phyloP scores from a whole-genome alignment of 2,113 vertebrate species.

The Indri indri region DNA sequence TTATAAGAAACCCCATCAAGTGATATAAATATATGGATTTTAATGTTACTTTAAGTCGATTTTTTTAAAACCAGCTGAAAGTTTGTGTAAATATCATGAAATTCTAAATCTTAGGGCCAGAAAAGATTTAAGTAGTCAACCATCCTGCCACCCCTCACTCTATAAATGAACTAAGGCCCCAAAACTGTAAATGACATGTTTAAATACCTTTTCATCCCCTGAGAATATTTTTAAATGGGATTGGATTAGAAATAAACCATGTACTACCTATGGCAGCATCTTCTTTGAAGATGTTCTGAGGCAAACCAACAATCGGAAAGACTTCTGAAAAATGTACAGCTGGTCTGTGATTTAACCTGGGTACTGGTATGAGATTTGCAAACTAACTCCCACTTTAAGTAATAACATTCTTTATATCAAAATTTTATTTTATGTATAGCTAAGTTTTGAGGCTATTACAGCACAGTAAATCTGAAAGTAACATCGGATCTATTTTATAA shows the following conservation, averaged over 20 bases:
- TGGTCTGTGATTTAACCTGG: background rate
- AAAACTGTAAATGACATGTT: background rate
- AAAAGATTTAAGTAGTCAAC: slow-evolving; percentile 16
- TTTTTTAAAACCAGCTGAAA: slow-evolving; percentile 65
- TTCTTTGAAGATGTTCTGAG: slow-evolving; percentile 23
- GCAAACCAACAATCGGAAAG: background rate
- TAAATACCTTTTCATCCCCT: background rate
- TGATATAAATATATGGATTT: slow-evolving; percentile 59
- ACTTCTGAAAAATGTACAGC: background rate
- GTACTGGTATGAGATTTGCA: background rate
- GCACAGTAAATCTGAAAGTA: background rate
- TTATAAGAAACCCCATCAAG: slow-evolving; percentile 50
- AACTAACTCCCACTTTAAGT: background rate
- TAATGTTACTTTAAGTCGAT: background rate
- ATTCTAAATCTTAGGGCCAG: background rate
- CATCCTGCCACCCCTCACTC: background rate
- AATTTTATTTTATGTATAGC: background rate
- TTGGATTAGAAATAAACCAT: background rate
- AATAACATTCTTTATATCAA: background rate
- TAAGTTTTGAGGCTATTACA: background rate
- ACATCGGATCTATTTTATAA: background rate
- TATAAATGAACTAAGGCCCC: background rate
- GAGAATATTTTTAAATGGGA: background rate
- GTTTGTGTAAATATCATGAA: slow-evolving; percentile 59
- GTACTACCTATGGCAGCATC: background rate